These are phyloP conservation scores for Phainopepla nitens DNA, from an alignment of 2,113 vertebrate species.

Conservation along the genomic window DNA sequence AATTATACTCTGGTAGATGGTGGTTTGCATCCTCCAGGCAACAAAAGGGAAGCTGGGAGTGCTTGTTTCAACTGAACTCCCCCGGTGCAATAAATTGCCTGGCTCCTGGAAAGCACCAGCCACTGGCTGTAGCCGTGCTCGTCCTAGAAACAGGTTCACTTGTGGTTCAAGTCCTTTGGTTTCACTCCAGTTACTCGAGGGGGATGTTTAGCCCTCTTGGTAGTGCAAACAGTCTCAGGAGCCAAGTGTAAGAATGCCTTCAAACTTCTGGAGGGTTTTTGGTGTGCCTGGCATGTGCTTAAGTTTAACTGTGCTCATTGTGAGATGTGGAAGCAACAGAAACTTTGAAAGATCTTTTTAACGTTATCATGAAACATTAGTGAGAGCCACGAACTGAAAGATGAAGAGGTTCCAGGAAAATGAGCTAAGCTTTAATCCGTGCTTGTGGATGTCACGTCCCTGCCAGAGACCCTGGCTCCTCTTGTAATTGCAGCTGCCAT, in stretches of 20 bases:
- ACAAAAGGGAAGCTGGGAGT: neutral
- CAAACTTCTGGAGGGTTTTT: neutral
- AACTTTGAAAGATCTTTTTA: neutral
- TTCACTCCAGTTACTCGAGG: neutral
- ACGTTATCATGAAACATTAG: rapidly evolving
- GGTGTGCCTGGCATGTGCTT: neutral
- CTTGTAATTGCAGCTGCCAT: neutral
- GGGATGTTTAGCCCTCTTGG: neutral
- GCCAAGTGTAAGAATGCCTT: neutral
- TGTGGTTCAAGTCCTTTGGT: neutral
- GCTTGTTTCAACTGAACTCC: neutral
- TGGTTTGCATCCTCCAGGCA: neutral
- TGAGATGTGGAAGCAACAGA: neutral
- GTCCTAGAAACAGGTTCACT: neutral
- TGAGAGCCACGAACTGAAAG: neutral
- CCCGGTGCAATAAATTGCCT: neutral
- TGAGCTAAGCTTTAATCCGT: neutral
- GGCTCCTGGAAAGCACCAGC: neutral
- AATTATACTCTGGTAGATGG: neutral
- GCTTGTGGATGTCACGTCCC: neutral
- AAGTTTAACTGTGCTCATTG: neutral
- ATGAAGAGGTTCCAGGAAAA: neutral
- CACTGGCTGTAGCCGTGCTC: neutral
- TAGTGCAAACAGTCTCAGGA: neutral
- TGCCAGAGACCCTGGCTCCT: neutral